Base-by-base conservation (phyloP, 2,888 invertebrate genomes). In the Drosophila meridionalis region DNA sequence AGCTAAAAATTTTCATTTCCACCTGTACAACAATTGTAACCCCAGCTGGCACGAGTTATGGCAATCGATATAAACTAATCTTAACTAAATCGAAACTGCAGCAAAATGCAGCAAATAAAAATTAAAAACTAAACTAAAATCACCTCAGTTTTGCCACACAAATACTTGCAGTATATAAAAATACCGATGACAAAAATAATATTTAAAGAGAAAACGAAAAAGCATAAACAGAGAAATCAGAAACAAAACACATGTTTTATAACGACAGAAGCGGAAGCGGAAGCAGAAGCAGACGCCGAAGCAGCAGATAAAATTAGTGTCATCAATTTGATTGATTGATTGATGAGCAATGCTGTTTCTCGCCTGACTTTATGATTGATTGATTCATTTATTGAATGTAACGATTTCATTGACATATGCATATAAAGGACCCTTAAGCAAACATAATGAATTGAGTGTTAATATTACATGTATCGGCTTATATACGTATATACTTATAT, bases 11-110 rank as follows among this genome's bases (percentile, higher is more conserved):
- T 86, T 80, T 78, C 48, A 81, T 82, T 83, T 83, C 62, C 53
- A 77, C 82, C 77, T 74, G 77, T 83, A 80, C 52, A 77, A 80
- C 66, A 84, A 88, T 80, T 91, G 87, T 92, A 92, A 91, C 91
- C 93, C 93, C 93, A 93, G 93, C 93, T 93, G 93, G 93, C 93
- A 93, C 93, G 93, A 93, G 93, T 93, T 93, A 92, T 93, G 88
- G 88, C 92, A 92, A 91, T 92, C 83, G 77, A 77, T 48, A 62
- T 50, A 61, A 59, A 66, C 52, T 55, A 36, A 65, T 58, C 71
- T 59, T 50, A 66, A 66, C 58, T 57, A 40, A 58, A 60, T 47
- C 43, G 32, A 52, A 73, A 72, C 71, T 74, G 82, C 80, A 85
- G 78, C 69, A 69, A 79, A 73, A 58, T 65, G 67, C 62, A 67